Conservation (phyloP, 2,888 invertebrate genomes). For the Oxyteleia sp. region DNA sequence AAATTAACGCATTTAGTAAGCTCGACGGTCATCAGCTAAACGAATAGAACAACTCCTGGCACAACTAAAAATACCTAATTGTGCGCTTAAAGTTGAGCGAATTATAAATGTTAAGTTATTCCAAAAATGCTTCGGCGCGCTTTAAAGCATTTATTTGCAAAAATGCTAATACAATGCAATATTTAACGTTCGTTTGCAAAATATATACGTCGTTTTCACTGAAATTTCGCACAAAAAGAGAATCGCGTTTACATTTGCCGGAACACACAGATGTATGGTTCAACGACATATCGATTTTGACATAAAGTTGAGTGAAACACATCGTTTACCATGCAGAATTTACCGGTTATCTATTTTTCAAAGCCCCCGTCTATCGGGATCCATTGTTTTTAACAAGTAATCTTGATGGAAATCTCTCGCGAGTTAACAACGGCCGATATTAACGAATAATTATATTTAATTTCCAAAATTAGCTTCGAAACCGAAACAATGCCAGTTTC, state of each 20-base stretch:
- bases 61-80: conserved; percentile 38
- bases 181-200: conserved; percentile 5
- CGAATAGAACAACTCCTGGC: conserved; percentile 24
- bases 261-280: conserved; percentile 8
- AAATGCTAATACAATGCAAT: neutral
- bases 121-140: neutral
- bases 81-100: conserved; percentile 2
- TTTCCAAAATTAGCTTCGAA: conserved; percentile 30
- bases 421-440: neutral
- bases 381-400: conserved; percentile 38
- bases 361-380: neutral
- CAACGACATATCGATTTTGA: conserved; percentile 43
- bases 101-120: conserved; percentile 38
- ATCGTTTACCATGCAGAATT: conserved; percentile 36
- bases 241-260: conserved; percentile 5
- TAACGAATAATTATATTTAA: conserved; percentile 46
- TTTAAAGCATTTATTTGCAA: neutral
- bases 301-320: conserved; percentile 36
- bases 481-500: neutral
- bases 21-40: conserved; percentile 37
- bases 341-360: conserved; percentile 12
- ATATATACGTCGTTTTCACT: neutral
- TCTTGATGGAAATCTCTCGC: conserved; percentile 24
- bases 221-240: neutral
- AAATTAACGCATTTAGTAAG: conserved; percentile 53